These are phyloP conservation scores for Zaprionus lineosus DNA, from an alignment of 2,888 invertebrate species.

Conservation along the genomic window DNA sequence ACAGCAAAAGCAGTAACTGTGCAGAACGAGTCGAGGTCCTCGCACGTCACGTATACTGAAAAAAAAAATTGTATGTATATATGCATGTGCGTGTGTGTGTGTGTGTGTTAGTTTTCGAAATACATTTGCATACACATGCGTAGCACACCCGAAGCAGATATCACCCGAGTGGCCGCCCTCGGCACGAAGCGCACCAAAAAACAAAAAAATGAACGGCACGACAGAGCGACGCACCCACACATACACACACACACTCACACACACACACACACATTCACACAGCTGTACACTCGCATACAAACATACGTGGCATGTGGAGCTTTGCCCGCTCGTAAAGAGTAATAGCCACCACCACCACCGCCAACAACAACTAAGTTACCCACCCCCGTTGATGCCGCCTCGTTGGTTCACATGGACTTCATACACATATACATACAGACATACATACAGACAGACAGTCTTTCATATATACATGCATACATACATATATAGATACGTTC, in stretches of 20 bases:
- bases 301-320: constrained; percentile 70
- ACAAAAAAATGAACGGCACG: constrained; percentile 54
- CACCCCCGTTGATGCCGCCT: constrained; percentile 48
- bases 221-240: constrained; percentile 63
- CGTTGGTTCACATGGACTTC: constrained; percentile 69
- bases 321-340: constrained; percentile 68
- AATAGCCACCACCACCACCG: constrained; percentile 66
- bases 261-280: too few species aligned
- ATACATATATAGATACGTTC: constrained; percentile 41
- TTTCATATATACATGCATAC: too few species aligned
- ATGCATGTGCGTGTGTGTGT: constrained; percentile 21
- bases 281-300: constrained; percentile 31
- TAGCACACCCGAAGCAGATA: constrained; percentile 52
- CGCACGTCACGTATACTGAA: constrained; percentile 77
- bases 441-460: constrained; percentile 9
- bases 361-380: constrained; percentile 33
- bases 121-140: constrained; percentile 77
- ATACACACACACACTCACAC: constrained; percentile 20
- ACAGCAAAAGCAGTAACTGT: constrained; percentile 13
- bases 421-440: constrained; percentile 42
- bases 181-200: constrained; percentile 43
- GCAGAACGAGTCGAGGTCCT: constrained; percentile 61
- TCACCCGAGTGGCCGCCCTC: constrained; percentile 37
- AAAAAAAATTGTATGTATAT: constrained; percentile 53
- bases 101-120: constrained; percentile 47